These are phyloP conservation scores for Mantis religiosa DNA, from an alignment of 2,888 invertebrate genomes.

Conservation along the genomic window DNA sequence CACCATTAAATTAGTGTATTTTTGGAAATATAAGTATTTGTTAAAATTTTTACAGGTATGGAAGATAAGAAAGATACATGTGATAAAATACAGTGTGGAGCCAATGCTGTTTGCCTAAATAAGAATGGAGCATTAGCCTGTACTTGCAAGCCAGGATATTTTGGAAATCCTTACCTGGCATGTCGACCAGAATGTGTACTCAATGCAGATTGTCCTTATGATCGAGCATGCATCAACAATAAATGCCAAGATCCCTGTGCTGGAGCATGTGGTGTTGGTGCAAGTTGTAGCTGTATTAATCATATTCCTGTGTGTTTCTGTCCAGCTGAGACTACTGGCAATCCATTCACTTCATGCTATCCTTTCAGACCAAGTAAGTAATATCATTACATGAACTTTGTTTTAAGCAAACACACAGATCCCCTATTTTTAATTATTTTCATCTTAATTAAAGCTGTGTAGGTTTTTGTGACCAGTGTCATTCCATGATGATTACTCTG, in stretches of 20 bases:
- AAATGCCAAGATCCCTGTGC: conserved; percentile 74
- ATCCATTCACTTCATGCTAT: conserved; percentile 71
- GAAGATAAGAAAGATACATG: conserved; percentile 54
- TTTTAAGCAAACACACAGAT: too few relatives aligned
- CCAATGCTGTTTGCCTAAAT: conserved; percentile 67
- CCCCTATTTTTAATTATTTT: too few relatives aligned
- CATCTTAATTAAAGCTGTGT: too few relatives aligned
- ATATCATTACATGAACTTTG: background rate
- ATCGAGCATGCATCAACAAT: conserved; percentile 70
- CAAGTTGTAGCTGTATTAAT: conserved; percentile 67
- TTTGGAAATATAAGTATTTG: background rate
- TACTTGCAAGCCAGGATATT: conserved; percentile 68
- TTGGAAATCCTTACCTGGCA: conserved; percentile 73
- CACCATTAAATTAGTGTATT: background rate
- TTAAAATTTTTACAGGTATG: conserved; percentile 39
- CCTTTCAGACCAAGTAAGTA: conserved; percentile 39
- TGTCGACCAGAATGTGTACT: conserved; percentile 79
- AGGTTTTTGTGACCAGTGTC: too few relatives aligned
- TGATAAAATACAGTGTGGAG: conserved; percentile 65
- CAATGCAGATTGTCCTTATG: conserved; percentile 70
- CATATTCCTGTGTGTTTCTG: conserved; percentile 77
- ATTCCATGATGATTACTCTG: too few relatives aligned
- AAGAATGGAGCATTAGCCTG: conserved; percentile 63
- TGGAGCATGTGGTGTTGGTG: conserved; percentile 70
- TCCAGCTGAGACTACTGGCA: conserved; percentile 63